Evolutionary conservation across 2,113 vertebrate species (phyloP).

Genomic region (Phylloscopus trochiloides): DNA sequence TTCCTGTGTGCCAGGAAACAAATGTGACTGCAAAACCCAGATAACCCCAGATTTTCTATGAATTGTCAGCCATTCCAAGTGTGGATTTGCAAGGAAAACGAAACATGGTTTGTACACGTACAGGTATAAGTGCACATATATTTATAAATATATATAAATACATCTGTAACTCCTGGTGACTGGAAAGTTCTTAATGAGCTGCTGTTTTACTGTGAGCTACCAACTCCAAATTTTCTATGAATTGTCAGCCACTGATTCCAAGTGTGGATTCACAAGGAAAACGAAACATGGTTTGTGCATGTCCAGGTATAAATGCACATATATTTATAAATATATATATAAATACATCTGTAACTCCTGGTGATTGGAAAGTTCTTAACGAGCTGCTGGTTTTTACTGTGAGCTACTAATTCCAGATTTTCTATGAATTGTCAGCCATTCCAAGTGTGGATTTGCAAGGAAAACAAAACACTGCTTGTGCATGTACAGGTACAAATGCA

Average conservation of each 20-base stretch:
- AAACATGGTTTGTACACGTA: not conserved
- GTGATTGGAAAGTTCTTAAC: too few species aligned
- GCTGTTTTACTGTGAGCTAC: too few species aligned
- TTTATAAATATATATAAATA: not conserved
- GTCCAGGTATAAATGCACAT: too few species aligned
- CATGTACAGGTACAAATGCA: not conserved
- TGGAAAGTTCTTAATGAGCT: not conserved
- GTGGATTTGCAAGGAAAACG: not conserved
- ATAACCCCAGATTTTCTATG: not conserved
- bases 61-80: not conserved
- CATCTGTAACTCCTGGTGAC: not conserved
- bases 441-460: not conserved
- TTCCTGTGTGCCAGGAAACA: not conserved
- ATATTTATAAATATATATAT: too few species aligned
- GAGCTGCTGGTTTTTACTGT: too few species aligned
- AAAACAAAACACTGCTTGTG: not conserved
- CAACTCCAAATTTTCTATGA: too few species aligned
- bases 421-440: not conserved
- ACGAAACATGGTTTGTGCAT: too few species aligned
- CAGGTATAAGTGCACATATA: not conserved
- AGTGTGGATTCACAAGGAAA: too few species aligned
- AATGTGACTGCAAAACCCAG: accelerated
- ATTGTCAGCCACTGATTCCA: too few species aligned
- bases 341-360: too few species aligned
- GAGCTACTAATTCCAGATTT: too few species aligned